Percentiles rank a stretch among this genome's conserved stretches.
Evolutionary conservation across 2,113 vertebrate genomes (phyloP).

Genomic region (Myrmecobius fasciatus): DNA sequence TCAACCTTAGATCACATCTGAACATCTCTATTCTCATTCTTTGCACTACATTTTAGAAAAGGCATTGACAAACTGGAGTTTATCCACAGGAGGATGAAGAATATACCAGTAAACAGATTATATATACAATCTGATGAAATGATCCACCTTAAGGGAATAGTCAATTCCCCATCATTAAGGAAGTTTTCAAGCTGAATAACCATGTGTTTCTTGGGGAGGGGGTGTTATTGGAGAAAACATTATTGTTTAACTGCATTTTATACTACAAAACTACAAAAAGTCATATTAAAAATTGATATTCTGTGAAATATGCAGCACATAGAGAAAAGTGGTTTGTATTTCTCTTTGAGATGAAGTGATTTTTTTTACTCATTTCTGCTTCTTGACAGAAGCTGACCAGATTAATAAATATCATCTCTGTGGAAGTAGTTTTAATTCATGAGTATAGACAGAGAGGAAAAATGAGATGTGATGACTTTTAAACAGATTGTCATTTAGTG

Average conservation of each 20-base stretch:
- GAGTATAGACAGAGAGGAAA: background rate
- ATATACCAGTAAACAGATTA: background rate
- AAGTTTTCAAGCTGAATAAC: background rate
- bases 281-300: background rate
- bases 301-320: background rate
- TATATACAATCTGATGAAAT: background rate
- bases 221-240: background rate
- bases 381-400: constrained; percentile 27
- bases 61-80: background rate
- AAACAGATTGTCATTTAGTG: constrained; percentile 17
- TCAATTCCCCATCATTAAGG: background rate
- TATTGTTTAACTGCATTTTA: background rate
- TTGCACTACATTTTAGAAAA: background rate
- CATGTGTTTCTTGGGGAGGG: background rate
- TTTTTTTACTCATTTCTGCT: background rate
- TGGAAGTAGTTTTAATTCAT: background rate
- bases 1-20: background rate
- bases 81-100: background rate
- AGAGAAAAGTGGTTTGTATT: background rate
- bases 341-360: background rate
- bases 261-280: background rate
- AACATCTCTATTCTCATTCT: background rate
- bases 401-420: background rate
- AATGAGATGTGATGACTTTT: background rate
- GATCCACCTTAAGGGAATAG: background rate